phyloP scores from a whole-genome alignment of 2,113 vertebrate genomes.

The Bombycilla garrulus region DNA sequence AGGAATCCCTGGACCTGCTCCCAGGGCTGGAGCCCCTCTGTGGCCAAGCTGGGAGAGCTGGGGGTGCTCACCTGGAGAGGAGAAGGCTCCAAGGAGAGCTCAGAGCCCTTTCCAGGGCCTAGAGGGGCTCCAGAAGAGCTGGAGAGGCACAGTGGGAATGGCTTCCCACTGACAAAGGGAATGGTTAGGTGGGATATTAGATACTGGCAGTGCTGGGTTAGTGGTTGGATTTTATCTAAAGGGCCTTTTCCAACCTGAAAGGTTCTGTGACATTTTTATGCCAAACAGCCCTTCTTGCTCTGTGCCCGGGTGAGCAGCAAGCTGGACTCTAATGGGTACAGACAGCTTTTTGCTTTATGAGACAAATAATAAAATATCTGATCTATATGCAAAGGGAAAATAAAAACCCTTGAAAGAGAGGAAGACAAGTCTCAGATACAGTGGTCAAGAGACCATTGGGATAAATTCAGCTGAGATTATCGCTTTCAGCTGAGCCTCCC shows the following conservation, averaged over 20 bases:
- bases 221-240: not conserved
- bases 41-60: not conserved
- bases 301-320: constrained; percentile 71
- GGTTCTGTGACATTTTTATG: not conserved
- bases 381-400: fast-evolving
- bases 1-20: not conserved
- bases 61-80: fast-evolving
- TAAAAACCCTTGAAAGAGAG: no score
- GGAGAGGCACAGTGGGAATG: not conserved
- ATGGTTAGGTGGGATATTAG: fast-evolving
- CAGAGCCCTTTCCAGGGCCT: not conserved
- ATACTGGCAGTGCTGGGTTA: not conserved
- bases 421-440: no score
- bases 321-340: constrained; percentile 52
- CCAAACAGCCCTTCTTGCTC: constrained; percentile 68
- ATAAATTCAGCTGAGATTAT: not conserved
- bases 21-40: not conserved
- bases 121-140: not conserved
- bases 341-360: constrained; percentile 35
- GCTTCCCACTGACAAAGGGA: not conserved
- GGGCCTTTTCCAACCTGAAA: not conserved
- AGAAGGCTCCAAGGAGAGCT: not conserved
- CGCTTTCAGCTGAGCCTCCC: not conserved
- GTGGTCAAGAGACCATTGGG: not conserved
- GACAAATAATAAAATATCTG: constrained; percentile 69